Evolutionary conservation across 1,140 invertebrate genomes (phyloP).

Genomic region (Lamellibrachia luymesi): DNA sequence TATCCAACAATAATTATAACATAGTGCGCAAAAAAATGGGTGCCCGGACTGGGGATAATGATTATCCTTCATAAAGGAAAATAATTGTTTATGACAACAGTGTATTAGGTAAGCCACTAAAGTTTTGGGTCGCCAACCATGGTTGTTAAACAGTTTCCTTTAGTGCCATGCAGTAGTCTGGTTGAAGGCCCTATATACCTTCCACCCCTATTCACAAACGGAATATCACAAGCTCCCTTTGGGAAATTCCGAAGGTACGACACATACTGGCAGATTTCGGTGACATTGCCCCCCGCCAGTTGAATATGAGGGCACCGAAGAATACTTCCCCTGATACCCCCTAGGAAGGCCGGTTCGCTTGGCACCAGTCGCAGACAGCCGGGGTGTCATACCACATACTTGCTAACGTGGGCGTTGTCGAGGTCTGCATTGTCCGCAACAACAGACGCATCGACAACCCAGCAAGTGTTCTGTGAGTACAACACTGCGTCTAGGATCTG

Average conservation of each 20-base stretch:
- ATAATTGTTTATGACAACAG: too few species aligned
- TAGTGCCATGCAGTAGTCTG: neutral
- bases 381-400: neutral
- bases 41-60: too few species aligned
- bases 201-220: neutral
- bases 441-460: neutral
- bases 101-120: too few species aligned
- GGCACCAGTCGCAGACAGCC: neutral
- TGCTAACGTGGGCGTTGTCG: neutral
- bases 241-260: neutral
- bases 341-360: neutral
- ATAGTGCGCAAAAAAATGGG: too few species aligned
- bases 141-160: neutral
- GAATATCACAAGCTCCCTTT: neutral
- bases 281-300: neutral
- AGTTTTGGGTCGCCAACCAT: too few species aligned
- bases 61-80: too few species aligned
- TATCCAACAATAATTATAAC: too few species aligned
- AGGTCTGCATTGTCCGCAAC: slow-evolving; percentile 57
- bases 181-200: neutral
- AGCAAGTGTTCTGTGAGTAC: neutral
- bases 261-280: neutral
- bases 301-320: neutral
- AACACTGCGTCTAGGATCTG: neutral
- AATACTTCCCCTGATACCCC: neutral